Base-by-base conservation (phyloP, 2,113 vertebrate species). In the Passer domesticus region DNA sequence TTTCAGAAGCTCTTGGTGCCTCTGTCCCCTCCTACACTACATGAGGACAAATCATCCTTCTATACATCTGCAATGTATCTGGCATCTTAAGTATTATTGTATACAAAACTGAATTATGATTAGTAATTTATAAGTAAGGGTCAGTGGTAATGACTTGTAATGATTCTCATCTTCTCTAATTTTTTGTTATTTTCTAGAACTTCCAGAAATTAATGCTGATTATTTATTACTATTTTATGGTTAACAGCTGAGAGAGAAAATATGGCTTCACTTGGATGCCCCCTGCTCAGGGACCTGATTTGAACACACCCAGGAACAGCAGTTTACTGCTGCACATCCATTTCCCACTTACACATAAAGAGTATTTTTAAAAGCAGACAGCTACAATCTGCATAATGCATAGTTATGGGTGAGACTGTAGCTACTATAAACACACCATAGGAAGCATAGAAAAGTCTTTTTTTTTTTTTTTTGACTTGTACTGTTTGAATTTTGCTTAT, bases 391-490 rank as follows among this genome's bases (percentile, higher is more conserved):
- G 30, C 21, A 63, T 7, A 53, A 74, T 41, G 25, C n/a, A 39
- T 2, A 69, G 67, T 33, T 28, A 64, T 0, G 67, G 58, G 7
- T 43, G 58, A 89, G 39, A 56, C 25, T 58, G 33, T 58, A 63
- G 56, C 5, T 68, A 30, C 35, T 46, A 30, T 7, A 80, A 68
- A 74, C 20, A 39, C 0, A 0, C 22, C 25, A 22, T 4, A 28
- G 4, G n/a, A 79, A 66, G 41, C 53, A 73, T 62, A 82, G 50
- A 20, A 64, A 85, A 46, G 70, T 11, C 2, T 2, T 28, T 23
- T 77, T 8, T 11, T 13, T 27, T 10, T 92, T 74, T 85, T 37
- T 33, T 50, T 46, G 0, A 73, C 33, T 81, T 53, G 6, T 49
- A 20, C 11, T 35, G 23, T 75, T 83, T 87, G 37, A 56, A 81